Conservation (phyloP, 2,113 vertebrate genomes). For the Oreotrochilus melanogaster region DNA sequence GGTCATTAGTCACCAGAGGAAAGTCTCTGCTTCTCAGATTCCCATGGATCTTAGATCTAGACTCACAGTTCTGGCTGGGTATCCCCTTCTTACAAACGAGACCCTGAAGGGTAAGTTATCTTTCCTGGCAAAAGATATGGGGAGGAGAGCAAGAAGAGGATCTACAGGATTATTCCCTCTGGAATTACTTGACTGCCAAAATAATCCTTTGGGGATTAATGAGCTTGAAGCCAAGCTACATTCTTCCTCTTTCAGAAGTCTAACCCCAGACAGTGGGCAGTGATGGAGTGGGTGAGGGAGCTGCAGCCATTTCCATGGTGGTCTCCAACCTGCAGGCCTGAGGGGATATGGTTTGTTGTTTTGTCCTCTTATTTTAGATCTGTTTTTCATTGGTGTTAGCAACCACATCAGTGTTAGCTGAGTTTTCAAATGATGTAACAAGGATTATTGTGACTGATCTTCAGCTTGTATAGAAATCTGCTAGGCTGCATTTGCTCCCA, state of each 20-base stretch:
- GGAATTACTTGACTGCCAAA: not conserved
- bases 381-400: constrained; percentile 13
- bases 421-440: not conserved
- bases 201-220: not conserved
- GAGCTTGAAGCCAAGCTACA: not conserved
- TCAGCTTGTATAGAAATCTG: not conserved
- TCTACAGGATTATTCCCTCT: not conserved
- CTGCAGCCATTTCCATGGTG: not conserved
- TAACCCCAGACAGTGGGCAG: not conserved
- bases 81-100: not conserved
- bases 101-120: not conserved
- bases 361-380: not conserved
- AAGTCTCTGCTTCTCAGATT: not conserved
- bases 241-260: not conserved
- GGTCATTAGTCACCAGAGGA: not conserved
- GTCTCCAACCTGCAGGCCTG: not conserved
- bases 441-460: not conserved
- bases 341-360: not conserved
- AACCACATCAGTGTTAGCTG: constrained; percentile 4
- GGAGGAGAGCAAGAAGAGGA: not conserved
- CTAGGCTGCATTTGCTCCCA: not conserved
- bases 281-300: not conserved
- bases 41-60: not conserved
- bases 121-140: not conserved
- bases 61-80: not conserved